Base-by-base conservation (phyloP, 2,888 invertebrate species). In the Caenorhabditis parvicauda region DNA sequence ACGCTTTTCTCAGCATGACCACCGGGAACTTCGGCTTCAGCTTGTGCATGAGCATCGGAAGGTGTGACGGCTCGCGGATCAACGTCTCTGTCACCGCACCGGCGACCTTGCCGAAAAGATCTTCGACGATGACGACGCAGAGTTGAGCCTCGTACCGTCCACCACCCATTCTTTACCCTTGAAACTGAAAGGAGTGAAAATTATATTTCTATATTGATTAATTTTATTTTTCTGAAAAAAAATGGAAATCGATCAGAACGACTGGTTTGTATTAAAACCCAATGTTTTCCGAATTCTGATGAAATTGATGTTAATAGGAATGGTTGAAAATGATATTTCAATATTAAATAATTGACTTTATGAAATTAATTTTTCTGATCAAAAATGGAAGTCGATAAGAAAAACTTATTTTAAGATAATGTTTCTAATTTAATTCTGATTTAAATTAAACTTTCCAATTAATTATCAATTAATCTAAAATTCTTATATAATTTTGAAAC, bases 61-160 rank as follows among this genome's bases (percentile, higher is more conserved):
- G 22, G 17, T 59, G 54, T 17, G 58, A 58, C 27, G 55, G 55
- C 38, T 63, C 63, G 21, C 51, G 54, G 7, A 63, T 32, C 14
- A 63, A 12, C 21, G 52, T 59, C 17, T 58, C 58, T 22, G 43
- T 38, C 2, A 63, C 58, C 43, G 58, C 57, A 6, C 45, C 52
- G 0, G 55, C 63, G 14, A 56, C 63, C 42, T 63, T 58, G 54
- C 77, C 76, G 45, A 75, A 77, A 48, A 72, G 68, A 32, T 77
- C 77, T 50, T 74, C 70, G 17, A 77, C 44, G 17, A 77, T 62
- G 17, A 61, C 64, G 6, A 62, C 59, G 50, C 74, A 74, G 39
- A 77, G 59, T 46, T 68, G 66, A 25, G 70, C 58, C 50, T 70
- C 72, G 39, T 59, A 63, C 35, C 62, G 67, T 37, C 67, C 70